phyloP scores from a whole-genome alignment of 2,113 vertebrate species.

The Gopherus evgoodei region DNA sequence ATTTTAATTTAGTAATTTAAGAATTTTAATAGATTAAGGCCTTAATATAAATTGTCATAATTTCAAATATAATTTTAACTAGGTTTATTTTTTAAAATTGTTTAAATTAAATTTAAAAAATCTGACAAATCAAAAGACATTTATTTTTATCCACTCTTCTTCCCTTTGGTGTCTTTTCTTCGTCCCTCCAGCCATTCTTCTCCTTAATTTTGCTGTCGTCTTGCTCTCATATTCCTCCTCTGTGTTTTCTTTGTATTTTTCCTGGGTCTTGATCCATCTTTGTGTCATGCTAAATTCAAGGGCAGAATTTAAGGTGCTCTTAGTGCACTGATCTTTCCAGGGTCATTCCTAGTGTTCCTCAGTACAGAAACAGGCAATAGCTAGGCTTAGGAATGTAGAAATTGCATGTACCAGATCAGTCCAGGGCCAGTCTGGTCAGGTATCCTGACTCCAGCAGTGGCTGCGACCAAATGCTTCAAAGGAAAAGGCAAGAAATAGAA shows the following conservation, averaged over 20 bases:
- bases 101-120: no score
- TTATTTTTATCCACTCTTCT: no score
- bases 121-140: no score
- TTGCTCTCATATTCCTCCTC: no score
- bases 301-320: background rate
- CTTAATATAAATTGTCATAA: no score
- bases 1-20: no score
- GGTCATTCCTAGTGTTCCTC: background rate
- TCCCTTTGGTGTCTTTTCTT: no score
- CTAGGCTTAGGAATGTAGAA: background rate
- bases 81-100: no score
- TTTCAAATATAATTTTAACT: no score
- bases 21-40: no score
- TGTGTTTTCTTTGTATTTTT: background rate
- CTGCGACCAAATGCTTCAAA: background rate
- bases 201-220: no score
- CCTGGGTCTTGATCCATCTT: background rate
- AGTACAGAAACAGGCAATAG: background rate
- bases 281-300: background rate
- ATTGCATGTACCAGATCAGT: background rate
- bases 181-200: no score
- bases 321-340: slow-evolving; percentile 1
- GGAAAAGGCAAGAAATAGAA: background rate
- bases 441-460: background rate
- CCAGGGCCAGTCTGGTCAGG: background rate